Evolutionary conservation across 2,113 vertebrate genomes (phyloP), one percentile per base, ranked within the genome.

Genomic region (Upupa epops): DNA sequence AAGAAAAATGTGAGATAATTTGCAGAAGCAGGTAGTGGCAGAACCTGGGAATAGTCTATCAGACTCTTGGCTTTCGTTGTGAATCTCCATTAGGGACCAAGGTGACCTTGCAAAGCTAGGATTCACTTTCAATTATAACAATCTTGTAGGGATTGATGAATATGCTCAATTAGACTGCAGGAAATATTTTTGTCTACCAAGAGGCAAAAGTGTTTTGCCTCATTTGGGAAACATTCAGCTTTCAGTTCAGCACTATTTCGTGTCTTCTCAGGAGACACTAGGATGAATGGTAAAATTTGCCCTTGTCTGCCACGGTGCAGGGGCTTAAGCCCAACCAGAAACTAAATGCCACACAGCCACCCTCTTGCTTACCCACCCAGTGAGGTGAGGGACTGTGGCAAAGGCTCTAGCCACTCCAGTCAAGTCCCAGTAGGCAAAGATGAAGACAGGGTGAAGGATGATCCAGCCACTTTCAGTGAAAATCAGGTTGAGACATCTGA

Each of bases 51-150:
- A 54, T 46, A 46, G 26, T 34, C 49, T 65, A 36, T 71, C 64
- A 42, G 48, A 71, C 66, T 89, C 79, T 63, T 48, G 22, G 58
- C 48, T 74, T 68, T 64, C 81, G 65, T 1, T 49, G 34, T 25
- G 83, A 45, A 85, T 80, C 88, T 88, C 65, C 46, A 17, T 56
- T 78, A 81, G 80, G 66, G 65, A 88, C 46, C 65, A 90, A 91
- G 65, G 83, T 91, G 86, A 88, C 93, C 70, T 95, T 72, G 77
- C 28, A 90, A 78, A 83, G 86, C 36, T 49, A 69, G 88, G 90
- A 77, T 86, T 52, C 91, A 61, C 34, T 90, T 93, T 90, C 65
- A 89, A 86, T 95, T 95, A 90, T n/a, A 91, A 86, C 7, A 48
- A 22, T 72, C 80, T 83, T 83, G 32, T n/a, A 68, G 10, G 46